phyloP scores from a whole-genome alignment of 2,888 invertebrate genomes.

The Tolmerus cingulatus region DNA sequence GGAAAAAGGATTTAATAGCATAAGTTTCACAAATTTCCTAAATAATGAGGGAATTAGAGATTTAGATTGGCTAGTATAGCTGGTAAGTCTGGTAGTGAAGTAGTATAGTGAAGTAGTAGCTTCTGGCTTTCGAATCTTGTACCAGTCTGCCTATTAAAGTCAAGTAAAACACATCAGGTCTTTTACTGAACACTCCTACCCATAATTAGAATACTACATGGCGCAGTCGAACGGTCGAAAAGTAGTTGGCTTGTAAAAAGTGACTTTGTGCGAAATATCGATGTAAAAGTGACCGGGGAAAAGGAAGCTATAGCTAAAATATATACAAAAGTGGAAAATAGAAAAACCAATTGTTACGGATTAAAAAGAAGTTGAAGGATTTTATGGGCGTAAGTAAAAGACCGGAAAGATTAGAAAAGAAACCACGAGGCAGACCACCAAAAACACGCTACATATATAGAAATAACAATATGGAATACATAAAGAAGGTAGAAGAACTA shows the following conservation, averaged over 20 bases:
- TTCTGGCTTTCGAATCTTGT: too few relatives aligned
- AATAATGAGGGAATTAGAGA: constrained; percentile 14
- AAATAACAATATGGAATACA: too few relatives aligned
- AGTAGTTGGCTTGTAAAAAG: too few relatives aligned
- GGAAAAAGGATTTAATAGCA: neutral
- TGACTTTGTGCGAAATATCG: neutral
- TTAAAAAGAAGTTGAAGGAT: neutral
- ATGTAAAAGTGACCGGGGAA: neutral
- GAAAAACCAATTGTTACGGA: neutral
- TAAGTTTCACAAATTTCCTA: constrained; percentile 20
- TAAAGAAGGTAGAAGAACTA: too few relatives aligned
- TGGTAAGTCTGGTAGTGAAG: too few relatives aligned
- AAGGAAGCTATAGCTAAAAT: neutral
- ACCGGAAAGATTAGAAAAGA: neutral
- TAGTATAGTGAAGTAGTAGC: too few relatives aligned
- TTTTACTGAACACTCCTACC: too few relatives aligned
- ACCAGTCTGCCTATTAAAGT: too few relatives aligned
- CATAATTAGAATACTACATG: neutral
- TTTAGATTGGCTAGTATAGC: too few relatives aligned
- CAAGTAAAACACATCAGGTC: too few relatives aligned
- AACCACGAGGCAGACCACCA: constrained; percentile 5
- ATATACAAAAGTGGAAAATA: neutral
- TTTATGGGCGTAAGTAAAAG: neutral
- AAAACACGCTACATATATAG: neutral
- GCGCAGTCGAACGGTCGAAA: neutral